Evolutionary conservation across 2,113 vertebrate genomes (phyloP), one percentile per base, ranked within the genome.

Genomic region (Tenrec ecaudatus): DNA sequence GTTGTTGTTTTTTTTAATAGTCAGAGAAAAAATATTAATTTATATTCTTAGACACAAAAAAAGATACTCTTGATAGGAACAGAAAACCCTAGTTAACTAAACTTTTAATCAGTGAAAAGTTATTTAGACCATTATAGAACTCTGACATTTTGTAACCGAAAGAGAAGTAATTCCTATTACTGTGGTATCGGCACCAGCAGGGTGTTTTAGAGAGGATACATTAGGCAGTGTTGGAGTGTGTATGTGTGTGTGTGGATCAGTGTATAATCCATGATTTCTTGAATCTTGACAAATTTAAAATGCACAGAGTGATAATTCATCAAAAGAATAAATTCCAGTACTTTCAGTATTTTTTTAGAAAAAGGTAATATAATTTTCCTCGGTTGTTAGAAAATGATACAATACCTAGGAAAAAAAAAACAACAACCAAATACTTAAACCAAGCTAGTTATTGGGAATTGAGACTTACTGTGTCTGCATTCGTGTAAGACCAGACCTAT

Each of bases 261-360:
- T 58, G 1, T 58, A 53, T 2, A 27, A 38, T 36, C 64, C 78
- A 77, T 25, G 22, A 14, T 7, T 60, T 82, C 58, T 88, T 87
- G 16, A 14, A n/a, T 31, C 25, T 93, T 29, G 43, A 81, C 3
- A 68, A 76, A 66, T 33, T 12, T 36, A 62, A 78, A 23, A 62
- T 40, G 86, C 60, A 75, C 3, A 17, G 9, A 92, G 25, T 20
- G 3, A 84, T 43, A 88, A 90, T 14, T 47, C 40, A 38, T 79
- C 68, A 25, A 68, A 76, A 95, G 47, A 83, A 91, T 57, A 81
- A 92, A 89, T 92, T 84, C 66, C 4, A 94, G 66, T 57, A 14
- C 11, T 93, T 31, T 64, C 57, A 36, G 2, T 29, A 11, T 36
- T 10, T 84, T 84, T 73, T 22, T 62, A 15, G 12, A 20, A 53